A percentile compares a stretch with the other conserved stretches of the same genome.
These are phyloP conservation scores for Temnothorax curvispinosus DNA, from an alignment of 1,140 invertebrate species.

Conservation along the genomic window DNA sequence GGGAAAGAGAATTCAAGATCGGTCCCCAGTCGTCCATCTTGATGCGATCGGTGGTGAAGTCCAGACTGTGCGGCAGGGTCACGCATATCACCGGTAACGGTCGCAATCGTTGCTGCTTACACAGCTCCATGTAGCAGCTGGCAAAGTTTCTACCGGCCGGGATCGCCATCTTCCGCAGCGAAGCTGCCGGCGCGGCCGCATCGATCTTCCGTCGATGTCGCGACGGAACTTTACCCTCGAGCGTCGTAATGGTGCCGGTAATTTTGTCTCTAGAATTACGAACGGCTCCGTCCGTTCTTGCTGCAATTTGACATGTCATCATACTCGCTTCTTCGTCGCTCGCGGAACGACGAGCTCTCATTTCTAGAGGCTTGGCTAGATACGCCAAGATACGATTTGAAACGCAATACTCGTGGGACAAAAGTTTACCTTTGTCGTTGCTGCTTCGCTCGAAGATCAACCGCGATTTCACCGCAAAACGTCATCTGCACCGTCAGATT, in stretches of 20 bases:
- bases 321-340: background rate
- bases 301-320: conserved; percentile 3
- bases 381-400: background rate
- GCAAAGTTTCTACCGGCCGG: conserved; percentile 79
- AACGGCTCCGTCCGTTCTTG: background rate
- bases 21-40: conserved; percentile 90
- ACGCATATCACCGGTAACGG: conserved; percentile 83
- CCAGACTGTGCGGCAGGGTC: conserved; percentile 83
- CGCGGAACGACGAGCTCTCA: too few species aligned
- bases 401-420: background rate
- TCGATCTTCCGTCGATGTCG: conserved; percentile 48
- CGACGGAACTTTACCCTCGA: background rate
- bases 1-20: conserved; percentile 88
- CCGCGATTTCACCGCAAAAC: conserved; percentile 49
- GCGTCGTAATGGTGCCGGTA: conserved; percentile 19
- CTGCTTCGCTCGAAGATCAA: conserved; percentile 49
- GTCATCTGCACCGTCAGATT: conserved; percentile 67
- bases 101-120: conserved; percentile 78
- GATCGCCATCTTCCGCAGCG: conserved; percentile 65
- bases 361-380: background rate
- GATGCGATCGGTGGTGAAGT: conserved; percentile 89
- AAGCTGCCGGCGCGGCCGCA: conserved; percentile 12
- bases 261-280: conserved; percentile 16
- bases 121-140: conserved; percentile 82
- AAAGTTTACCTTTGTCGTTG: conserved; percentile 40